Conservation (phyloP, 2,113 vertebrate species). For the Mohoua ochrocephala region DNA sequence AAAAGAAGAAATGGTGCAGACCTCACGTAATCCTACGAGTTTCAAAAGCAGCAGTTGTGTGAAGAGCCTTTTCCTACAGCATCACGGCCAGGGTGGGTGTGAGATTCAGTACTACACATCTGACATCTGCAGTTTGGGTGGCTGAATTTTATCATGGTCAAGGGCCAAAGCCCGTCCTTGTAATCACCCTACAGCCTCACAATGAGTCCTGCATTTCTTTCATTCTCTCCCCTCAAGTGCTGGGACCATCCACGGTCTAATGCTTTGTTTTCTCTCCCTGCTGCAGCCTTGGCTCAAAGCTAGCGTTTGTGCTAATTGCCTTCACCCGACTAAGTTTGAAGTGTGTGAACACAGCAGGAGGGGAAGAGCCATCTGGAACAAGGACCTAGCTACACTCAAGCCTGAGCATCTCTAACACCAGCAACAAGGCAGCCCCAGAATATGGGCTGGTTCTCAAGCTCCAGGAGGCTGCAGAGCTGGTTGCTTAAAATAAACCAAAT, state of each 20-base stretch:
- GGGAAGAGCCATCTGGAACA: not conserved
- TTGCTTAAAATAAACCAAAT: not conserved
- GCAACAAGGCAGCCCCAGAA: not conserved
- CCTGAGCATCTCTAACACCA: not conserved
- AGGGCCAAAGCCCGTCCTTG: not conserved
- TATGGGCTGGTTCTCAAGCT: not conserved
- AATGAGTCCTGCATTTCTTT: not conserved
- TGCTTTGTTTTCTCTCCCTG: not conserved
- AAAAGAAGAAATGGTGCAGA: not conserved
- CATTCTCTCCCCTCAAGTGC: not conserved
- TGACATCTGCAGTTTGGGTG: not conserved
- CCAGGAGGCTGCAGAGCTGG: not conserved
- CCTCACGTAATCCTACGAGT: not conserved
- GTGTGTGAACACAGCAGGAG: not conserved
- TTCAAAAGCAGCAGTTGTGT: not conserved
- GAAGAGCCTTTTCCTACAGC: not conserved
- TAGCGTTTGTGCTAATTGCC: not conserved
- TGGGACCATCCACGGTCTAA: not conserved
- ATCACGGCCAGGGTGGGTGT: fast-evolving
- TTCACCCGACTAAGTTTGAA: not conserved
- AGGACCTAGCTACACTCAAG: not conserved
- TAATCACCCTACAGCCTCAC: not conserved
- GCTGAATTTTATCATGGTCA: not conserved
- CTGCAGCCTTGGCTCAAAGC: not conserved
- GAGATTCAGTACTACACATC: not conserved